Conservation (phyloP, 1,140 invertebrate genomes). For the Scaptomyza montana region DNA sequence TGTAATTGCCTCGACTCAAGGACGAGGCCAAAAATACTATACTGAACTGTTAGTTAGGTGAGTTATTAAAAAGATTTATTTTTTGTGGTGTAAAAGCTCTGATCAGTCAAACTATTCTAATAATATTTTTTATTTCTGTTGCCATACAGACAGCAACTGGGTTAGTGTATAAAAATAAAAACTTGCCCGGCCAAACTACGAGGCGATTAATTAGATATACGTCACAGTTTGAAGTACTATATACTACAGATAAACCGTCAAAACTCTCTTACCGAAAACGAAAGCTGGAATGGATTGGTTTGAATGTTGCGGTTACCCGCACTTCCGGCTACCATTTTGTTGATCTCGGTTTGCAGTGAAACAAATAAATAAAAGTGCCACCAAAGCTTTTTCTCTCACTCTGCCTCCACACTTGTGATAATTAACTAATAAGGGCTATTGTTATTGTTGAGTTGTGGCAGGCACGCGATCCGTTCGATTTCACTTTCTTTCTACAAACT, state of each 20-base stretch:
- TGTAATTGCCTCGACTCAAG: slow-evolving; percentile 27
- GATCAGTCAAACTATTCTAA: not conserved
- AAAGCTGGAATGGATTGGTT: slow-evolving; percentile 68
- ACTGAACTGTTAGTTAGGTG: not conserved
- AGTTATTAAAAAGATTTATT: not conserved
- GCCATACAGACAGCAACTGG: not conserved
- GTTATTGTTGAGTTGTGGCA: slow-evolving; percentile 29
- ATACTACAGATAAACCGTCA: no score
- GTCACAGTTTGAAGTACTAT: not conserved
- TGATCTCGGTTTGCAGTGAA: not conserved
- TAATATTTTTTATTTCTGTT: no score
- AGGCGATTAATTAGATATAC: not conserved
- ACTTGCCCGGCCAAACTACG: not conserved
- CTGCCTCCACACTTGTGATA: slow-evolving; percentile 13
- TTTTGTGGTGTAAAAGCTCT: not conserved
- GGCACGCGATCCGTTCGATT: slow-evolving; percentile 67
- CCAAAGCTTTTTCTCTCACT: not conserved
- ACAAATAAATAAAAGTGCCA: slow-evolving; percentile 1
- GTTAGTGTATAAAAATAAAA: not conserved
- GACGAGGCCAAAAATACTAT: slow-evolving; percentile 47
- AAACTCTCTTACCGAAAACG: slow-evolving; percentile 72
- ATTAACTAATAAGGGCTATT: slow-evolving; percentile 56
- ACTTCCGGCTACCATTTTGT: slow-evolving; percentile 73
- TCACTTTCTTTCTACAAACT: slow-evolving; percentile 59
- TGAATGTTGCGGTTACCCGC: slow-evolving; percentile 50